These are phyloP conservation scores for Micromussa lordhowensis DNA, from an alignment of 92 coral and sea anemone species.

Conservation along the genomic window DNA sequence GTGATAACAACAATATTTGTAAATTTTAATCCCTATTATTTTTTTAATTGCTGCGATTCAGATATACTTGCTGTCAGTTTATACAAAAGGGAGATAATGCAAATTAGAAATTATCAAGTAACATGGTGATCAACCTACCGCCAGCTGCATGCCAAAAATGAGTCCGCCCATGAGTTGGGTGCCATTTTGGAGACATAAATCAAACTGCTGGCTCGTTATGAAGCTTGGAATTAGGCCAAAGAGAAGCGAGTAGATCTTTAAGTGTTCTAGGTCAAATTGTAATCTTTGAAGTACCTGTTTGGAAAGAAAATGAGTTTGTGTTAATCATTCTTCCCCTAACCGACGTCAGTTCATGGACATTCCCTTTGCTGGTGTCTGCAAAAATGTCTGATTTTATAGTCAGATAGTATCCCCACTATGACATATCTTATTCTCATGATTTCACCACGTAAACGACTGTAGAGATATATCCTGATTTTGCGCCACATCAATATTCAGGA, in stretches of 20 bases:
- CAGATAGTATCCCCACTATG: no score
- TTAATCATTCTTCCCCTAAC: neutral
- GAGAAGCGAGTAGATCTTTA: slow-evolving; percentile 56
- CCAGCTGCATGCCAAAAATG: slow-evolving; percentile 35
- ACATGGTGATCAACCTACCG: slow-evolving; percentile 45
- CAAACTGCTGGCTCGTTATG: slow-evolving; percentile 10
- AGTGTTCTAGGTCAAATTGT: slow-evolving; percentile 52
- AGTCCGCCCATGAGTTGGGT: slow-evolving; percentile 19
- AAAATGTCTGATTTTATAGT: neutral
- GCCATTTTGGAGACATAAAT: slow-evolving; percentile 49
- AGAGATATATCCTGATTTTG: neutral
- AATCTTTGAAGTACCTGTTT: slow-evolving; percentile 60
- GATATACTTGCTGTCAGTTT: no score
- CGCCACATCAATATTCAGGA: neutral
- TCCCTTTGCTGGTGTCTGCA: neutral
- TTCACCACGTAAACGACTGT: neutral
- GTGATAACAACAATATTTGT: no score
- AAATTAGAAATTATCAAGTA: neutral
- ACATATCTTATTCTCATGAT: no score
- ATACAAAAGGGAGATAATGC: no score
- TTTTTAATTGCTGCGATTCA: no score
- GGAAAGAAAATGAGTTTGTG: neutral
- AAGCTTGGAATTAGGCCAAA: slow-evolving; percentile 51
- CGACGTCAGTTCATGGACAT: neutral
- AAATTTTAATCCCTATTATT: no score